phyloP scores from a whole-genome alignment of 2,888 invertebrate genomes.

The Patella pellucida region DNA sequence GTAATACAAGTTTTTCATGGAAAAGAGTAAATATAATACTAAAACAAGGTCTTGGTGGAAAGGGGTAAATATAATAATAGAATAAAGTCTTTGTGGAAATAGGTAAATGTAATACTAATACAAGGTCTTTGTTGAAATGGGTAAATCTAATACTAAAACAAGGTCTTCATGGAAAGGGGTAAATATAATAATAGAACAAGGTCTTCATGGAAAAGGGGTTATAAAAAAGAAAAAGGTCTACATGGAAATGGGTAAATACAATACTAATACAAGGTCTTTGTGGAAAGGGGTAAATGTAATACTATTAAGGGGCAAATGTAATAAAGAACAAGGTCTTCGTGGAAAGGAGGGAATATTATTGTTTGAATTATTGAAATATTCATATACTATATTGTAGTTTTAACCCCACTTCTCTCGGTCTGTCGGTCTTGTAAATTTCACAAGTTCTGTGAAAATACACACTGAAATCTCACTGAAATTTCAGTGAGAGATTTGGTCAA shows the following conservation, averaged over 20 bases:
- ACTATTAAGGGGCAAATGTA: conserved; percentile 26
- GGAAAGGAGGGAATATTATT: conserved; percentile 58
- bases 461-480: too few species aligned
- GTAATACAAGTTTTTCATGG: neutral
- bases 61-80: conserved; percentile 52
- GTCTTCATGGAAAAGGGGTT: conserved; percentile 59
- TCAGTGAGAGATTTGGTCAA: too few species aligned
- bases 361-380: neutral
- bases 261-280: conserved; percentile 16
- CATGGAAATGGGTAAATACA: neutral
- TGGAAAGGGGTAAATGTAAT: conserved; percentile 58
- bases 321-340: conserved; percentile 20
- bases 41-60: conserved; percentile 39
- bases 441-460: too few species aligned
- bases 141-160: too few species aligned
- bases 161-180: conserved; percentile 57
- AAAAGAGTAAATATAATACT: neutral
- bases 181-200: conserved; percentile 35
- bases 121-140: neutral
- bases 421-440: neutral
- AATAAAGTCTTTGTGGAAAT: conserved; percentile 50
- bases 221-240: conserved; percentile 1
- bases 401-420: neutral
- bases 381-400: neutral
- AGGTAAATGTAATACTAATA: conserved; percentile 45